Base-by-base conservation (phyloP, 1,140 invertebrate species). In the Eriocheir sinensis region DNA sequence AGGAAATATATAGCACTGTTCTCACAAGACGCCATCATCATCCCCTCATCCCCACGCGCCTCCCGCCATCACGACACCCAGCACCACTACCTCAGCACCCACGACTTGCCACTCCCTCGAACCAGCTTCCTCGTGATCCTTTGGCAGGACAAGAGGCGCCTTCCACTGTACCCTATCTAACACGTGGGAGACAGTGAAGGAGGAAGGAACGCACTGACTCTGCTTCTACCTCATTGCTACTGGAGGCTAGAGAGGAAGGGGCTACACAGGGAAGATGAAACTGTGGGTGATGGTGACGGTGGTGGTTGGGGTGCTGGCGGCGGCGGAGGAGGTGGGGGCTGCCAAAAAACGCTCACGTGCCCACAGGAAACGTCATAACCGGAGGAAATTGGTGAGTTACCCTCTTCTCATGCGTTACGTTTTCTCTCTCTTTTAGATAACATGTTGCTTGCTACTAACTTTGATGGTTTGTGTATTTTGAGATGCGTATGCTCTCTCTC, bases 281-380 rank as follows among this genome's bases (percentile, higher is more conserved):
- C 17, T 89, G 88, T 89, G 88, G 88, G 41, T 53, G 44, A 44
- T 48, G 44, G 88, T 53, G 41, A 40, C 9, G 38, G 86, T 89
- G 88, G 41, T 89, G 44, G 85, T 40, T 8, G 88, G 30, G 44
- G 3, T 48, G 41, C n/a, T 21, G 88, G 44, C 32, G 44, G 27
- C 53, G 41, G 88, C 2, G 17, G 41, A 89, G 2, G 44, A 34
- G 44, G 88, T 32, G 17, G 41, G 53, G 27, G 41, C 41, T 53
- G 88, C n/a, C 44, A 48, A 30, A 40, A 48, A 34, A 89, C n/a
- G n/a, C 9, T 32, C n/a, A 32, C n/a, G n/a, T 17, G 60, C 60
- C 27, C 88, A 89, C 38, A 30, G n/a, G 44, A 89, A 53, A 40
- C 34, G 88, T n/a, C 88, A 89, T 21, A 30, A 21, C n/a, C 48